Conservation (phyloP, 2,888 invertebrate genomes). For the Danaus chrysippus region DNA sequence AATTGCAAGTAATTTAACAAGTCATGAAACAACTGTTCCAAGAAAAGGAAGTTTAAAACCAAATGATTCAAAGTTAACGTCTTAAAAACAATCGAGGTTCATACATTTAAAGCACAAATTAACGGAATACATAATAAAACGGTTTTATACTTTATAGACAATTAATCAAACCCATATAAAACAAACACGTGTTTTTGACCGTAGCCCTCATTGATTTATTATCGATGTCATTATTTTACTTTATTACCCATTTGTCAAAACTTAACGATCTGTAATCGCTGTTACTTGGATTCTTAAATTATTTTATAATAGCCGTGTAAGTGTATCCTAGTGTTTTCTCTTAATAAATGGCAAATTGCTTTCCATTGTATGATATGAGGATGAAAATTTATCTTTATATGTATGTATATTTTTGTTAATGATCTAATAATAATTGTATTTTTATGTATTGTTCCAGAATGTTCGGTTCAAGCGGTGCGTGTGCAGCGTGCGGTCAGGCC, state of each 20-base stretch:
- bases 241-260: conserved; percentile 69
- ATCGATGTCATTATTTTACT: conserved; percentile 46
- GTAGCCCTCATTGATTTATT: conserved; percentile 32
- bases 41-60: too few relatives aligned
- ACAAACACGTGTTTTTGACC: conserved; percentile 19
- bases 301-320: conserved; percentile 18
- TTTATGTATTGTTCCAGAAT: conserved; percentile 82
- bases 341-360: too few relatives aligned
- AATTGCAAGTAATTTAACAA: too few relatives aligned
- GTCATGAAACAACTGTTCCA: too few relatives aligned
- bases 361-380: too few relatives aligned
- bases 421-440: conserved; percentile 14
- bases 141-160: conserved; percentile 3
- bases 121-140: neutral
- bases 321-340: too few relatives aligned
- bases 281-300: conserved; percentile 56
- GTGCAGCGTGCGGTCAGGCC: conserved; percentile 93
- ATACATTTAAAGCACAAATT: too few relatives aligned
- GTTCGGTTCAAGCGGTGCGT: conserved; percentile 93
- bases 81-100: too few relatives aligned
- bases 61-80: too few relatives aligned
- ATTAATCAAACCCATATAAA: conserved; percentile 8
- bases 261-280: conserved; percentile 64
- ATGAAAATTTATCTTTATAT: neutral
- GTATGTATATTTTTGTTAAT: neutral